These are phyloP conservation scores for Teleiodes luculella DNA, from an alignment of 2,888 invertebrate species.

Conservation along the genomic window DNA sequence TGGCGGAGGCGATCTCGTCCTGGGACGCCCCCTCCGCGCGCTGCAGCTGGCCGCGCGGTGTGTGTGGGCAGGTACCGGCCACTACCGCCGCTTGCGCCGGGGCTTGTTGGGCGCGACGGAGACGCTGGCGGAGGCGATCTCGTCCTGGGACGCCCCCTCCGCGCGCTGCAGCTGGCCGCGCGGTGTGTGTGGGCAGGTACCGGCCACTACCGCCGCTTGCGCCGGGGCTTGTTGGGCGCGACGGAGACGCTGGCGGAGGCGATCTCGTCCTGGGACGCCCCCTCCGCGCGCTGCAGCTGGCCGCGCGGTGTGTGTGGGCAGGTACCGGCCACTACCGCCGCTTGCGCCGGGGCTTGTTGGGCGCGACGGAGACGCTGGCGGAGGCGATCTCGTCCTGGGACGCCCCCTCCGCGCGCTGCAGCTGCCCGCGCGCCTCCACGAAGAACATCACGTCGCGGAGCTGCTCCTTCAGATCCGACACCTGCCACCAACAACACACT, in stretches of 20 bases:
- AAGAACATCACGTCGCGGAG: slow-evolving; percentile 98
- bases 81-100: not conserved
- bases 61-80: not conserved
- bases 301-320: slow-evolving; percentile 14
- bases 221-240: slow-evolving; percentile 36
- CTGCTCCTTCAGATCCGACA: slow-evolving; percentile 93
- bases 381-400: slow-evolving; percentile 42
- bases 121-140: too few species aligned
- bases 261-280: slow-evolving; percentile 43
- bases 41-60: too few species aligned
- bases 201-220: slow-evolving; percentile 27
- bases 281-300: slow-evolving; percentile 39
- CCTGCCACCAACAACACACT: slow-evolving; percentile 62
- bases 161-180: too few species aligned
- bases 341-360: slow-evolving; percentile 34
- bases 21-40: too few species aligned
- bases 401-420: slow-evolving; percentile 38
- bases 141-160: too few species aligned
- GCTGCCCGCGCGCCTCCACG: slow-evolving; percentile 86
- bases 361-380: slow-evolving; percentile 49
- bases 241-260: slow-evolving; percentile 48
- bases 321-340: slow-evolving; percentile 24
- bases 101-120: not conserved
- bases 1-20: too few species aligned
- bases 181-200: not conserved